These are phyloP conservation scores for Lamellibrachia satsuma DNA, from an alignment of 2,888 invertebrate species.

Conservation along the genomic window DNA sequence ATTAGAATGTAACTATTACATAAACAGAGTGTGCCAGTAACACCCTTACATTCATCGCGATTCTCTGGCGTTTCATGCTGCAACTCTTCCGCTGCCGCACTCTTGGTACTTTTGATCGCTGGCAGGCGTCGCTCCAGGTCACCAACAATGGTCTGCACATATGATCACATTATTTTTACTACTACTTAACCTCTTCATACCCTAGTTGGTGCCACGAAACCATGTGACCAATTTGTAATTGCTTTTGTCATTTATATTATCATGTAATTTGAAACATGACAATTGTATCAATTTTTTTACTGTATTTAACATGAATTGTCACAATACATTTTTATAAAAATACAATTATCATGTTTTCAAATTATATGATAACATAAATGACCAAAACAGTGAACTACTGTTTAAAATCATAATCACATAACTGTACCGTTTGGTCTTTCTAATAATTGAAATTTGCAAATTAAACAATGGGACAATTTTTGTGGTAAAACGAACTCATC, in stretches of 20 bases:
- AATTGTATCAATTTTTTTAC: too few species aligned
- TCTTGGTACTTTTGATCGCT: slow-evolving; percentile 53
- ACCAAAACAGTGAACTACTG: too few species aligned
- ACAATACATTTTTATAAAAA: too few species aligned
- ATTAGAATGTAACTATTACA: too few species aligned
- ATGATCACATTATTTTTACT: not conserved
- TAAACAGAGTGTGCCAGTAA: not conserved
- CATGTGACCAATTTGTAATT: not conserved
- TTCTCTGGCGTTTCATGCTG: slow-evolving; percentile 36
- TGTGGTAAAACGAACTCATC: not conserved
- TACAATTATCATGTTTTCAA: too few species aligned
- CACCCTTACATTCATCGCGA: slow-evolving; percentile 39
- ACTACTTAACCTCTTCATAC: not conserved
- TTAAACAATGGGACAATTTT: not conserved
- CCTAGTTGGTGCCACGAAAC: too few species aligned
- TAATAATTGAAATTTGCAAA: not conserved
- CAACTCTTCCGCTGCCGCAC: slow-evolving; percentile 41
- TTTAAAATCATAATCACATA: too few species aligned
- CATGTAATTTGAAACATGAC: not conserved
- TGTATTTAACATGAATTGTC: too few species aligned
- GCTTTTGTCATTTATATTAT: not conserved
- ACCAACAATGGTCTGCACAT: slow-evolving; percentile 52
- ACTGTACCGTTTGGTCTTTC: not conserved
- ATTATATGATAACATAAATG: too few species aligned
- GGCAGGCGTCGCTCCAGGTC: slow-evolving; percentile 54